Conservation (phyloP, 2,113 vertebrate species). For the Tachysurus vachellii region DNA sequence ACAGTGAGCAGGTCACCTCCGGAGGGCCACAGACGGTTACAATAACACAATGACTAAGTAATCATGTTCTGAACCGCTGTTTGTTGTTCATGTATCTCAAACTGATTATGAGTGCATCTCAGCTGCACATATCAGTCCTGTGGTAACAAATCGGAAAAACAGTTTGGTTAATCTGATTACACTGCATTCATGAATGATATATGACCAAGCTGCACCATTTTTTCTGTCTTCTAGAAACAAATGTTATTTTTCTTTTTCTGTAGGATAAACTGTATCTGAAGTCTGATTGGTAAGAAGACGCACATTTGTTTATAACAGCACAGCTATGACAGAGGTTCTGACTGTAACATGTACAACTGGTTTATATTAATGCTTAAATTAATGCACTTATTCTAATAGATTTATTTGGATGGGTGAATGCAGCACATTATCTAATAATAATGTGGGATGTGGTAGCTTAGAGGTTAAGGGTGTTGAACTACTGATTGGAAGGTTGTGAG, state of each 20-base stretch:
- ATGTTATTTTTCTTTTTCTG: background rate
- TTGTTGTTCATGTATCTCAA: slow-evolving; percentile 58
- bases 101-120: slow-evolving; percentile 46
- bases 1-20: slow-evolving; percentile 27
- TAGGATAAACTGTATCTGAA: background rate
- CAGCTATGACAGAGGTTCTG: background rate
- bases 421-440: background rate
- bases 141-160: background rate
- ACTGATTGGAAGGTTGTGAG: no score
- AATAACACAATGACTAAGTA: slow-evolving; percentile 58
- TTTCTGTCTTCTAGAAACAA: background rate
- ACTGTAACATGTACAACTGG: background rate
- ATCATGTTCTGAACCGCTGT: slow-evolving; percentile 61
- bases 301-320: background rate
- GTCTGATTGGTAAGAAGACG: background rate
- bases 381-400: background rate
- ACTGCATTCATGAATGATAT: slow-evolving; percentile 3
- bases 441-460: no score
- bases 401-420: background rate
- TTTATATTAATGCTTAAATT: background rate
- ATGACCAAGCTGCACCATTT: slow-evolving; percentile 13
- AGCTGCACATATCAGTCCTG: slow-evolving; percentile 3
- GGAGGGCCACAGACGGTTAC: slow-evolving; percentile 61
- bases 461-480: no score
- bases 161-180: slow-evolving; percentile 29